Evolutionary conservation across 1,140 invertebrate species (phyloP), one percentile per base, ranked within the genome.

Genomic region (Panonychus citri): DNA sequence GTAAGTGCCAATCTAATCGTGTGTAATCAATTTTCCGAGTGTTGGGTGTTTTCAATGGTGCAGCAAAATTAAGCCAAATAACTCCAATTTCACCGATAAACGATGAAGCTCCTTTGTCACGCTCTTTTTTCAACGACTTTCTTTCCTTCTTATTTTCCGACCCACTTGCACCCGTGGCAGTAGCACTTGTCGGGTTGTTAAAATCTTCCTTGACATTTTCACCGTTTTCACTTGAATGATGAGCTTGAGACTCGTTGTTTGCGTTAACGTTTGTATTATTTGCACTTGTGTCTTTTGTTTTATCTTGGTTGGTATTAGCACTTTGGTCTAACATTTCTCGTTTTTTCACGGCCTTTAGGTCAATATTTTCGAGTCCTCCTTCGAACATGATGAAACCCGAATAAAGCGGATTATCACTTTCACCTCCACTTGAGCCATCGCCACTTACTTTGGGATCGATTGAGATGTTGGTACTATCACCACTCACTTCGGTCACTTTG

Each of bases 1-100:
- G 68, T 21, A 96, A 71, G 72, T 96, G 95, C 89, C 90, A 95
- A 69, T 96, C 91, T 56, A 91, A 70, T 62, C 86, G 78, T 0
- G 88, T 94, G 65, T 85, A 90, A 68, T 95, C 89, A 57, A 93
- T 89, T 73, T 93, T 93, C 51, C 83, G 77, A 0, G 88, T 93
- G 37, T 91, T 91, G 1, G 89, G 86, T 17, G 86, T 85, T 60
- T 85, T 77, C 0, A 89, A 89, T 2, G 91, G 90, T 1, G 91
- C 89, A 21, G 90, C 90, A 73, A 95, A 95, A 68, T 94, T 94
- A 62, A 95, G 89, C 90, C 90, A 96, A 13, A 91, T 82, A 0
- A 82, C 81, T 66, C 84, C 83, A 5, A 95, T 70, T 65, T 93
- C 83, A 43, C 93, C 82, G 1, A 69, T 64, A 37, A 69, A 70